Conservation (phyloP, 1,140 invertebrate genomes). For the Apocrypta bakeri region DNA sequence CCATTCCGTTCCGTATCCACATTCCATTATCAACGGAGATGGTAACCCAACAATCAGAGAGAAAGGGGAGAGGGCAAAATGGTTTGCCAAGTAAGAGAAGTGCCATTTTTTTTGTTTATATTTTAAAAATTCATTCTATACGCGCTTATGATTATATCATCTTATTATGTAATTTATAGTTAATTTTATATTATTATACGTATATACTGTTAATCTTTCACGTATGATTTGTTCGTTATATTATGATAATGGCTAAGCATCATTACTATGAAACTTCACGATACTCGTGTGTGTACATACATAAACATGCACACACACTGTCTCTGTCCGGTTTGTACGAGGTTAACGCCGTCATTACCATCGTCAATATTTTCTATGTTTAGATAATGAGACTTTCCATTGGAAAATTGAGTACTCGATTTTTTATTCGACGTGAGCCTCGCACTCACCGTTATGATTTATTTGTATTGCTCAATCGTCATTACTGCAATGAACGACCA, state of each 20-base stretch:
- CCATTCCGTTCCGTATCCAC: constrained; percentile 59
- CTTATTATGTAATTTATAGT: constrained; percentile 39
- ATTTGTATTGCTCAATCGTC: constrained; percentile 6
- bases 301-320: too few species aligned
- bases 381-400: too few species aligned
- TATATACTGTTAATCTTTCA: neutral
- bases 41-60: constrained; percentile 88
- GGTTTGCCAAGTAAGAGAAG: constrained; percentile 87
- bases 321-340: too few species aligned
- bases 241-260: neutral
- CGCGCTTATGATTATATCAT: constrained; percentile 33
- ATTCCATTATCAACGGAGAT: constrained; percentile 71
- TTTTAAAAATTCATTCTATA: constrained; percentile 54
- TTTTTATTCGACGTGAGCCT: constrained; percentile 8
- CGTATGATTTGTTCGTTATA: neutral
- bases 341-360: too few species aligned
- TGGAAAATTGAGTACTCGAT: too few species aligned
- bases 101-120: constrained; percentile 68
- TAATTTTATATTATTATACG: neutral
- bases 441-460: neutral
- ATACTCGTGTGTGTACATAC: neutral
- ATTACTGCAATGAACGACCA: neutral
- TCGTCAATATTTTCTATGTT: too few species aligned
- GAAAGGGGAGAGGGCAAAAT: constrained; percentile 83
- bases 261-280: neutral